Percentiles rank a stretch among this genome's conserved stretches.
Evolutionary conservation across 2,797 vertebrate genomes (phyloP).

Genomic region (Echeneis naucrates): DNA sequence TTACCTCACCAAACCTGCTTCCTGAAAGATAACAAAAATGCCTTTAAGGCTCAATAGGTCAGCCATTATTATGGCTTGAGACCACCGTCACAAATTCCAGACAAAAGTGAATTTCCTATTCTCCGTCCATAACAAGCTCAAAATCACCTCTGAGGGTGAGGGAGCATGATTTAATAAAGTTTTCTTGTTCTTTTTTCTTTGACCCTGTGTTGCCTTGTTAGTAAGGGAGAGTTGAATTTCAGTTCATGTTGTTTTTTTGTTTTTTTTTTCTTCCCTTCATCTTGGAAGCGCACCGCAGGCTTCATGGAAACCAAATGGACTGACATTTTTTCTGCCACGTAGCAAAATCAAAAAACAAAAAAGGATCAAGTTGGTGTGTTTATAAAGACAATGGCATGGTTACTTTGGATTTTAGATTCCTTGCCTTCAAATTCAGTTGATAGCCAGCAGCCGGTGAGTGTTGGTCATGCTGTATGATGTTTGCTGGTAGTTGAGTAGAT

Average conservation of each 20-base stretch:
- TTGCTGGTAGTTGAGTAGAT: not conserved
- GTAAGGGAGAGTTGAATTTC: slow-evolving; percentile 69
- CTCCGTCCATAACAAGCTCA: slow-evolving; percentile 76
- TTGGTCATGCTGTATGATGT: not conserved
- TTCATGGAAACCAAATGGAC: slow-evolving; percentile 22
- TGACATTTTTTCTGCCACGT: not conserved
- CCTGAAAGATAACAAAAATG: slow-evolving; percentile 82
- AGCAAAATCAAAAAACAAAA: not conserved
- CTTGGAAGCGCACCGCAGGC: slow-evolving; percentile 25
- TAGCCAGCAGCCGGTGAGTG: not conserved
- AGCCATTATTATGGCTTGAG: slow-evolving; percentile 83
- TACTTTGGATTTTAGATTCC: not conserved
- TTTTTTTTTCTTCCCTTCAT: no score
- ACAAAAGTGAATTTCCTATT: slow-evolving; percentile 87
- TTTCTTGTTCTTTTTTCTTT: slow-evolving; percentile 41
- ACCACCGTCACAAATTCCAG: slow-evolving; percentile 80
- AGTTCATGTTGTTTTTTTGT: no score
- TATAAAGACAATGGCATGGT: not conserved
- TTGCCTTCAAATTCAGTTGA: not conserved
- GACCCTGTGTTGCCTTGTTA: slow-evolving; percentile 66
- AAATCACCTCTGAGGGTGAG: slow-evolving; percentile 67
- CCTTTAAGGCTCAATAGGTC: slow-evolving; percentile 84
- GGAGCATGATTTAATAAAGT: slow-evolving; percentile 77
- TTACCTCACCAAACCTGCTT: slow-evolving; percentile 81
- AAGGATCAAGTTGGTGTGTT: not conserved